Evolutionary conservation across 2,888 invertebrate species (phyloP), one percentile per base, ranked within the genome.

Genomic region (Ornithoptera alexandrae): DNA sequence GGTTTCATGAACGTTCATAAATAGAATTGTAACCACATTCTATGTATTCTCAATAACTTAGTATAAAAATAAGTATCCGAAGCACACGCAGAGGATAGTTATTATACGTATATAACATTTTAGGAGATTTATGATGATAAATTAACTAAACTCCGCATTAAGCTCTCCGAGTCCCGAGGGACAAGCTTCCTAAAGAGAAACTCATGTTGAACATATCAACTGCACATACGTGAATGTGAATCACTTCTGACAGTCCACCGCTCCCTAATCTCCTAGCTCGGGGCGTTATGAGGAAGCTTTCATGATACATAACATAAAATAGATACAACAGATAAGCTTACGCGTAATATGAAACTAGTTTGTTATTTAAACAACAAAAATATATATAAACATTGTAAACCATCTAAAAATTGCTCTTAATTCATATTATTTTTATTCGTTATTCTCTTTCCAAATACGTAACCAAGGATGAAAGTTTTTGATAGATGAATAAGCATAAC

Each of bases 61-160:
- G 10, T 39, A 39, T 10, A 39, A 39, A 39, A 39, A 39, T 10
- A 1, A 39, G 10, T 10, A 39, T 10, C 39, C 8, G 8, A 39
- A 39, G 8, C 8, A 39, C 39, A 39, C 39, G 39, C 39, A 39
- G 10, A 1, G 10, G 7, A 6, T 39, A 39, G 39, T 39, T 39
- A 39, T 39, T 39, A 39, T 39, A 39, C 39, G 10, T 39, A 10
- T 39, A 7, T 50, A 50, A 17, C 50, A 50, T 50, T 50, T 50
- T 50, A 50, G 5, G 39, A 65, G 39, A 22, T 39, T 39, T 65
- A 39, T 60, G 46, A 30, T 50, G 60, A 60, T 66, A 60, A 53
- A 60, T 66, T 60, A 60, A 50, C 50, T 36, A 60, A 66, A 66
- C 24, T 66, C n/a, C 60, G 30, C 60, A 20, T 30, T 50, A 20